Evolutionary conservation across 2,113 vertebrate species (phyloP).

Genomic region (Mustela nigripes): DNA sequence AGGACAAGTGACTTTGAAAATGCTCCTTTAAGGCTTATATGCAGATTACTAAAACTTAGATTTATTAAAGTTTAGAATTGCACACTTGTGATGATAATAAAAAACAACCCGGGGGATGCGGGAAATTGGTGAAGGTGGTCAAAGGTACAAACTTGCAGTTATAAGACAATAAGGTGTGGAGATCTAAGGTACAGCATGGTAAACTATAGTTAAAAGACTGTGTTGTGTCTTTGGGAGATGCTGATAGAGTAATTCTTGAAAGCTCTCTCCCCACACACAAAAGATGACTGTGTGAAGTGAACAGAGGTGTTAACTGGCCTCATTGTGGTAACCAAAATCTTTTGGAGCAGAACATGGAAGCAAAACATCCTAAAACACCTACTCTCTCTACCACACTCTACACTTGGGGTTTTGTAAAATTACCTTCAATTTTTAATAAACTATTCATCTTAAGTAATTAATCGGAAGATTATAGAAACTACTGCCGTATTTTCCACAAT

Average conservation of each 20-base stretch:
- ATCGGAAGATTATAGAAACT: background rate
- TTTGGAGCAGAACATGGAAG: background rate
- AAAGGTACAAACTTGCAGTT: background rate
- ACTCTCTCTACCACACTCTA: rapidly evolving
- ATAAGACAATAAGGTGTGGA: background rate
- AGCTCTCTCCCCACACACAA: background rate
- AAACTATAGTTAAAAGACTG: background rate
- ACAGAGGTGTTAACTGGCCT: background rate
- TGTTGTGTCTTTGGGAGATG: background rate
- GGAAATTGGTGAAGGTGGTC: background rate
- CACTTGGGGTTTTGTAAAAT: rapidly evolving
- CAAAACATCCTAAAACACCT: background rate
- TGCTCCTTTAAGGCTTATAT: background rate
- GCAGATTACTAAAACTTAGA: background rate
- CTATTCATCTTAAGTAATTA: background rate
- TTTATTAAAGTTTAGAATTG: background rate
- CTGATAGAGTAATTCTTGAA: background rate
- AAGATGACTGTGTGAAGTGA: background rate
- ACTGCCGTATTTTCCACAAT: background rate
- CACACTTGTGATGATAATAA: background rate
- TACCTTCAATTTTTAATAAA: background rate
- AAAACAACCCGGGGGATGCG: background rate
- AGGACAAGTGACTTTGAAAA: background rate
- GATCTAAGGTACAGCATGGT: background rate
- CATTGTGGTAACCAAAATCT: background rate